phyloP scores from a whole-genome alignment of 2,113 vertebrate species.

The Odocoileus hemionus region DNA sequence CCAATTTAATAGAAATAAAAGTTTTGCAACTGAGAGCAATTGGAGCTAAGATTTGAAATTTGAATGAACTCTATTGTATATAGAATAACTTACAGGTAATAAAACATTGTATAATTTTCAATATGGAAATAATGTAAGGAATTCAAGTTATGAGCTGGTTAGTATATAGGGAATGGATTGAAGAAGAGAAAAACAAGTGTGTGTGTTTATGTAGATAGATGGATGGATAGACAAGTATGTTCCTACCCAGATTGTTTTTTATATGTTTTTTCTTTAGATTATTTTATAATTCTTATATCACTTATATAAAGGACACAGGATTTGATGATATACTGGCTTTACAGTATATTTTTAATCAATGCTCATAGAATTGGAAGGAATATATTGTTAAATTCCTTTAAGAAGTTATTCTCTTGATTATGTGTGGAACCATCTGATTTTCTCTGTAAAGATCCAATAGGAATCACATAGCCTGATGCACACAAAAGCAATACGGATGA shows the following conservation, averaged over 20 bases:
- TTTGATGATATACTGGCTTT: not conserved
- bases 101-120: not conserved
- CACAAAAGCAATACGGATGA: not conserved
- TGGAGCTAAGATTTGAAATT: not conserved
- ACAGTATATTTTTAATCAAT: not conserved
- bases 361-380: not conserved
- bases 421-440: not conserved
- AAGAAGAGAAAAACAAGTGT: not conserved
- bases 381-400: not conserved
- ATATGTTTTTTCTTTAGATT: not conserved
- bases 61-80: not conserved
- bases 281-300: not conserved
- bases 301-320: not conserved
- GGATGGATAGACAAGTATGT: not conserved
- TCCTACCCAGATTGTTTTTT: not conserved
- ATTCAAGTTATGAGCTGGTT: not conserved
- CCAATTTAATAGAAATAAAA: not conserved
- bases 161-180: not conserved
- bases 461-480: not conserved
- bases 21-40: not conserved
- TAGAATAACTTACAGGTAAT: not conserved
- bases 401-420: not conserved
- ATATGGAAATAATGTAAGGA: not conserved
- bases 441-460: not conserved
- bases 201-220: not conserved